phyloP scores from a whole-genome alignment of 2,113 vertebrate genomes.

The Grammatotria lemairii region DNA sequence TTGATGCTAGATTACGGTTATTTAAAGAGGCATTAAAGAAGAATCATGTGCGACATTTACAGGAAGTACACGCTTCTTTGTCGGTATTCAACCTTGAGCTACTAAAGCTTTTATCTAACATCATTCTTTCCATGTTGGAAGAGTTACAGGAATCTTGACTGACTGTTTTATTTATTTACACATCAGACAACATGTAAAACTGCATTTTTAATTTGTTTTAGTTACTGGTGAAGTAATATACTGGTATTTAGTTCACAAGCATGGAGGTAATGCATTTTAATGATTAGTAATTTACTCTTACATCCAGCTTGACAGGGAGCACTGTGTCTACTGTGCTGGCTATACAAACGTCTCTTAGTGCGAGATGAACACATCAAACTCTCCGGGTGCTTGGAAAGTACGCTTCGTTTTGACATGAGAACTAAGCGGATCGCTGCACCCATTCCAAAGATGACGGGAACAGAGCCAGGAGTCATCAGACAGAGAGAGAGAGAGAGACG shows the following conservation, averaged over 20 bases:
- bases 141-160: neutral
- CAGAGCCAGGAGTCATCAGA: neutral
- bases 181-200: neutral
- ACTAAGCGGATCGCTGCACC: neutral
- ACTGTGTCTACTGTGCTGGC: neutral
- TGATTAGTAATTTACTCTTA: neutral
- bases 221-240: neutral
- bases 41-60: neutral
- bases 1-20: neutral
- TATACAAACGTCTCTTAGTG: neutral
- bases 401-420: conserved; percentile 16
- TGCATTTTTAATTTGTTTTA: neutral
- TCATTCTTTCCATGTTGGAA: neutral
- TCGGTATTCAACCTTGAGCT: neutral
- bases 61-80: neutral
- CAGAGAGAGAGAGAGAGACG: neutral
- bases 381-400: neutral
- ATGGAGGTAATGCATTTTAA: neutral
- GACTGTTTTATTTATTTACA: neutral
- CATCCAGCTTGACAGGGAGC: neutral
- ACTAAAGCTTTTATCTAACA: neutral
- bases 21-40: neutral
- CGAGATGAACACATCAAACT: neutral
- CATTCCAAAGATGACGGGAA: neutral
- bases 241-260: no score